Base-by-base conservation (phyloP, 2,797 vertebrate genomes). In the Heterohyrax brucei region DNA sequence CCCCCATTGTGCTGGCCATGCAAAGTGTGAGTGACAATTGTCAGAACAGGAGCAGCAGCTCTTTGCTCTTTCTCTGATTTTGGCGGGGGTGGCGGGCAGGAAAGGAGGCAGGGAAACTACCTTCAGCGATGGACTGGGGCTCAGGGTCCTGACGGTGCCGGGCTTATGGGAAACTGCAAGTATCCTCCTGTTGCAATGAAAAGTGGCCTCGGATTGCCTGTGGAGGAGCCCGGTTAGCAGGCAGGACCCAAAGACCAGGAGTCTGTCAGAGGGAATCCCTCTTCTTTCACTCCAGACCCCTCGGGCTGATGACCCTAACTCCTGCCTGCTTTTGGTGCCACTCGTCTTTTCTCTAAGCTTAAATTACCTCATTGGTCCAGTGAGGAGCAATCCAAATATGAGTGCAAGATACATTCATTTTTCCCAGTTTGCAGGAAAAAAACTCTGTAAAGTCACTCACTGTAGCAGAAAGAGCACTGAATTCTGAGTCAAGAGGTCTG, bases 21-120 rank as follows among this genome's bases (percentile, higher is more conserved):
- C 95, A 91, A 93, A 50, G 44, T 61, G 44, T 96, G 92, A 91
- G 87, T 96, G 97, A 78, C 0, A 28, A 94, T 88, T 94, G 87
- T 94, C 91, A 89, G 97, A 97, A 96, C 76, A 97, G 97, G 98
- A 95, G 92, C 68, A 95, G 92, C 68, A 96, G 84, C 90, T 97
- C 97, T 98, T 98, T 98, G 96, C 78, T 90, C 5, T 10, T 12
- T 81, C 76, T 86, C 68, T n/a, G 10, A 39, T 39, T 39, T 39
- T 39, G 39, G 39, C 39, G 39, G 39, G 39, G 39, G 39, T 39
- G 39, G 39, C 39, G 39, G 39, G 39, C 39, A 39, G 39, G 39
- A 39, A 39, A 39, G 39, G 39, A 39, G 39, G 39, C 39, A 39
- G 39, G 97, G 84, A 91, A 78, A 92, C 93, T 97, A 61, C 88